Evolutionary conservation across 1,140 invertebrate species (phyloP).

Genomic region (Meloidogyne exigua): DNA sequence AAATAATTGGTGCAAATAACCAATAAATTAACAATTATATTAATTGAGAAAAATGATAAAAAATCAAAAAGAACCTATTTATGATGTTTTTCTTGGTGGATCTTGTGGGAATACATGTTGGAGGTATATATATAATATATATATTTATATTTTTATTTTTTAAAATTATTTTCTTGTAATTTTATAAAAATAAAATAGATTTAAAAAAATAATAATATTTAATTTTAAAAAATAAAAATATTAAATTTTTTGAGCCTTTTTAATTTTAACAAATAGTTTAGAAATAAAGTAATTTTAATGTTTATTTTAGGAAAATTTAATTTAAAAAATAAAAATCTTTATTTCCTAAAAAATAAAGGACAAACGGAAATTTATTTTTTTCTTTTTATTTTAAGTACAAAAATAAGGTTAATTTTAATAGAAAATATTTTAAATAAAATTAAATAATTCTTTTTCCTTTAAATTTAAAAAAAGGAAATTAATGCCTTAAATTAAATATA

Average conservation of each 20-base stretch:
- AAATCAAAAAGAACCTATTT: slow-evolving; percentile 40
- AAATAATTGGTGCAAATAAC: background rate
- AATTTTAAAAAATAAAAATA: too few relatives aligned
- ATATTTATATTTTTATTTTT: background rate
- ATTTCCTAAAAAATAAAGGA: background rate
- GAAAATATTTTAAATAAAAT: background rate
- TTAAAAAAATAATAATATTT: too few relatives aligned
- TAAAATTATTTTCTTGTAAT: too few relatives aligned
- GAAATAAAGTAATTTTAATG: too few relatives aligned
- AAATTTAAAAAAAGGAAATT: background rate
- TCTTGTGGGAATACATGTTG: slow-evolving; percentile 50
- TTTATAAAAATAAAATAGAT: too few relatives aligned
- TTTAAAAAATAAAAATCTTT: background rate
- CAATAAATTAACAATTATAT: background rate
- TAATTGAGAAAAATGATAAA: background rate
- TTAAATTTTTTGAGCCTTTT: too few relatives aligned
- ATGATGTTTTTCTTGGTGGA: slow-evolving; percentile 61
- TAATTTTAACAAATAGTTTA: too few relatives aligned
- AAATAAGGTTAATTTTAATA: background rate
- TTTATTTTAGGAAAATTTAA: background rate
- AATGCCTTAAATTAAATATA: background rate
- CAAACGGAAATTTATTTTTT: background rate
- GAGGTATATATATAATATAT: slow-evolving; percentile 8
- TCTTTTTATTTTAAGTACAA: too few relatives aligned
- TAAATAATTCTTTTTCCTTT: background rate